Percentiles rank a stretch among this genome's conserved stretches.
Conservation (phyloP, 2,797 vertebrate genomes). For the Bradypodion pumilum region DNA sequence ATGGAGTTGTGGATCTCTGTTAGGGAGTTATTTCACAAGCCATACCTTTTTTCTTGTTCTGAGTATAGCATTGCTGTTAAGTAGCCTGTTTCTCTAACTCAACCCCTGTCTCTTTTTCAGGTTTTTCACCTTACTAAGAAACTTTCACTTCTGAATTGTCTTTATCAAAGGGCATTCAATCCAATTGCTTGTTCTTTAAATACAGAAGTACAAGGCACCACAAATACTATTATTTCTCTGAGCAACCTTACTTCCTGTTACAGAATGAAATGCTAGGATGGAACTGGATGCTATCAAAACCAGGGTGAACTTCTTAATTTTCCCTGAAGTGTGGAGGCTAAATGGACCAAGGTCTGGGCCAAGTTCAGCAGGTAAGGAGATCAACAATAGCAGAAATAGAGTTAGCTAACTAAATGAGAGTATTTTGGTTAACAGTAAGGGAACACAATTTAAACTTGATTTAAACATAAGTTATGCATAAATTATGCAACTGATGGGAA, state of each 20-base stretch:
- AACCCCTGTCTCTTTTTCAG: not conserved
- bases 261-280: not conserved
- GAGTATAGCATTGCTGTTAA: slow-evolving; percentile 4
- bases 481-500: too few species aligned
- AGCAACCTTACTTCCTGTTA: too few species aligned
- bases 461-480: too few species aligned
- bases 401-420: too few species aligned
- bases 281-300: not conserved
- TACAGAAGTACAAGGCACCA: slow-evolving; percentile 9
- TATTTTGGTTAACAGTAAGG: too few species aligned
- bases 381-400: too few species aligned
- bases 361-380: too few species aligned
- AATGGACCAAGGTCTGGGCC: too few species aligned
- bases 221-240: not conserved
- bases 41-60: not conserved
- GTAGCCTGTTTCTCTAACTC: not conserved
- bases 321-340: too few species aligned
- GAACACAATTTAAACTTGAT: too few species aligned
- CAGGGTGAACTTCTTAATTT: too few species aligned
- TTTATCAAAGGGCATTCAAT: not conserved
- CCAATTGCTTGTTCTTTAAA: not conserved
- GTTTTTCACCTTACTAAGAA: not conserved
- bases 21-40: slow-evolving; percentile 45
- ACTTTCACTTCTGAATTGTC: not conserved
- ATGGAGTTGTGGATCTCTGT: slow-evolving; percentile 35